These are phyloP conservation scores for Drosophila triauraria DNA, from an alignment of 1,140 invertebrate genomes.

Conservation along the genomic window DNA sequence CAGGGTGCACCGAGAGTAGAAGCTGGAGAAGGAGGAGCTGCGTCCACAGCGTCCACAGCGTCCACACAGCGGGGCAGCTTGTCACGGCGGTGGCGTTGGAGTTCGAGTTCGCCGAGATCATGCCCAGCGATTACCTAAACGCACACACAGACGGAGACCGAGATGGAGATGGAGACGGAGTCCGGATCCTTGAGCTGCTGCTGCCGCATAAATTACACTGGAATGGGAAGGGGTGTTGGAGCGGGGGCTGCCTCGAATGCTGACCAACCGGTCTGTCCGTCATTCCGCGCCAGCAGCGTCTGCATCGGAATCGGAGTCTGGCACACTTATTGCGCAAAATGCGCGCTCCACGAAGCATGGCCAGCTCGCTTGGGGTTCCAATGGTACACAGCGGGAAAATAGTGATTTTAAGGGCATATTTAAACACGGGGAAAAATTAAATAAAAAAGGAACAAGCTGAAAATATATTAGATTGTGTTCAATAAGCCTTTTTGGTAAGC, in stretches of 20 bases:
- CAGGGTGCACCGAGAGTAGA: conserved; percentile 34
- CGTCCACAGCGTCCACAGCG: conserved; percentile 40
- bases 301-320: conserved; percentile 59
- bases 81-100: conserved; percentile 72
- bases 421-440: too few species aligned
- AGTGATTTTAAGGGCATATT: neutral
- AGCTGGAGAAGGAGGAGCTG: conserved; percentile 25
- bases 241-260: conserved; percentile 28
- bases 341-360: conserved; percentile 80
- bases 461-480: too few species aligned
- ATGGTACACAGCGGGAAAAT: conserved; percentile 32
- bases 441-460: neutral
- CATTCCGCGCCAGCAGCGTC: conserved; percentile 39
- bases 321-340: conserved; percentile 83
- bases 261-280: conserved; percentile 69
- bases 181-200: conserved; percentile 78
- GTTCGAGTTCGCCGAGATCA: conserved; percentile 64
- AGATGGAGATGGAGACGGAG: conserved; percentile 14
- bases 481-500: neutral
- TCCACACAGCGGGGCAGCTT: conserved; percentile 75
- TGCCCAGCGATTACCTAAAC: conserved; percentile 82
- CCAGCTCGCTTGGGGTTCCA: conserved; percentile 54
- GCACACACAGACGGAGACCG: conserved; percentile 46
- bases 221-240: conserved; percentile 24
- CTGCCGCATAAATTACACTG: conserved; percentile 77